Conservation (phyloP, 2,113 vertebrate genomes). For the Oxygymnocypris stewartii region DNA sequence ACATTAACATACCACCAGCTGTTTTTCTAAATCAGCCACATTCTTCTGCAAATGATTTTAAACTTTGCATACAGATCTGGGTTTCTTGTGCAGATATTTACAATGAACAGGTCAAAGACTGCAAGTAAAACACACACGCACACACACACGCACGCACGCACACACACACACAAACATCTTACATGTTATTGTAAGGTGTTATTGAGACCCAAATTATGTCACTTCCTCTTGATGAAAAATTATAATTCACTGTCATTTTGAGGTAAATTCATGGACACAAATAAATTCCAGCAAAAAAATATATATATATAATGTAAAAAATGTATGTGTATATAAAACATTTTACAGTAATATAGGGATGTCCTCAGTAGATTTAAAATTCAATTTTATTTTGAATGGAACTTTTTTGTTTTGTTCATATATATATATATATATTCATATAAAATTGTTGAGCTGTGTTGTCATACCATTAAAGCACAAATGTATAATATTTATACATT, state of each 20-base stretch:
- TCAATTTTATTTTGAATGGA: not conserved
- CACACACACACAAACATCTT: no score
- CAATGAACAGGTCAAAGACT: not conserved
- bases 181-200: not conserved
- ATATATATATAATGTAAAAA: no score
- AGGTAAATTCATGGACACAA: no score
- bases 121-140: not conserved
- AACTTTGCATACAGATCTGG: conserved; percentile 53
- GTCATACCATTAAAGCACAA: not conserved
- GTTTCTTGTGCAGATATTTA: conserved; percentile 20
- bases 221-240: not conserved
- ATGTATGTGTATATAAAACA: no score
- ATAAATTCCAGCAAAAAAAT: no score
- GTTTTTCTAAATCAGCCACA: conserved; percentile 70
- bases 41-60: conserved; percentile 69
- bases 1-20: conserved; percentile 74
- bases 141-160: no score
- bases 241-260: no score
- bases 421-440: no score
- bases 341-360: not conserved
- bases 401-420: no score
- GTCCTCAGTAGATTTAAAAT: not conserved
- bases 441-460: not conserved
- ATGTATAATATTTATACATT: not conserved
- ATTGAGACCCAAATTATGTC: not conserved